Evolutionary conservation across 2,797 vertebrate species (phyloP), one percentile per base, ranked within the genome.

Genomic region (Arrhamphus sclerolepis): DNA sequence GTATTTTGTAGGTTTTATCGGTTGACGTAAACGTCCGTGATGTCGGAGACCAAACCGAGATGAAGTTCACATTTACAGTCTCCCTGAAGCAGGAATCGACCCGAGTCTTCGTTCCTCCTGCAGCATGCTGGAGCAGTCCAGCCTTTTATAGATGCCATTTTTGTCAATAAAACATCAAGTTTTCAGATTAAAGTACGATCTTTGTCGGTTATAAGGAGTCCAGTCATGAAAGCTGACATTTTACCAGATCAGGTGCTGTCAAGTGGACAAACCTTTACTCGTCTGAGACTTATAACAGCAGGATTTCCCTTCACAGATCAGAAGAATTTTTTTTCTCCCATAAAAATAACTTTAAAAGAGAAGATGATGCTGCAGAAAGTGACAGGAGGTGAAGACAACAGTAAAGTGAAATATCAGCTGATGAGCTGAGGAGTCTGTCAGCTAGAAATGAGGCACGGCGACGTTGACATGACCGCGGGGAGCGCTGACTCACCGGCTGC

Each of bases 401-500:
- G 20, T 7, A 0, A 6, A 43, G 24, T 19, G 13, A 52, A 31
- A 34, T 13, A 34, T 34, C n/a, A 34, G 14, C 1, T 16, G 17
- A 4, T 11, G 41, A n/a, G 17, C 16, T 22, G 24, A 57, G 17
- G 7, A 5, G 6, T 59, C 14, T 38, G 34, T 18, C 16, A 8
- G 2, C 40, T n/a, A 20, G 39, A 11, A 7, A 16, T 18, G 56
- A 71, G 44, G 56, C 66, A 13, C 20, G 10, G 28, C 17, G 56
- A 46, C 13, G 57, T 59, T 66, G 14, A 59, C 48, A 22, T 17
- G 62, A 19, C n/a, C 0, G 51, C 60, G 42, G 44, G 0, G 38
- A 19, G 47, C 24, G 2, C 20, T 46, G 61, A 95, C 96, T 95
- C 92, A 98, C 96, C 64, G 95, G 92, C 90, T 93, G 91, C 80